Evolutionary conservation across 2,888 invertebrate genomes (phyloP), one percentile per base, ranked within the genome.

Genomic region (Drosophila ustulata): DNA sequence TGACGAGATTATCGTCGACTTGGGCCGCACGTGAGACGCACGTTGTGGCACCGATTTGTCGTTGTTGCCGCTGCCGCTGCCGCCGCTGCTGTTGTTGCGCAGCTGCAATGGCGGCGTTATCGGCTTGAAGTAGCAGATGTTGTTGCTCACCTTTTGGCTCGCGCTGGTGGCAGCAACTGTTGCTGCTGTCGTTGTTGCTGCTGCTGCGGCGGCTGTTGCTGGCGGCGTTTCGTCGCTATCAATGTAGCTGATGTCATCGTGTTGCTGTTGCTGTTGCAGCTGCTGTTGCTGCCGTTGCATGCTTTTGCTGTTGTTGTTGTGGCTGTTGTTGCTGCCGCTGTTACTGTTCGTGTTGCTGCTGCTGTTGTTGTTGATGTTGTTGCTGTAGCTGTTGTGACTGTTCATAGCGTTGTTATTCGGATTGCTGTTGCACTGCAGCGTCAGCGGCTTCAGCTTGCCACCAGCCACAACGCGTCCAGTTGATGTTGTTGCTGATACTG

Each of bases 181-280:
- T 1, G 59, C 25, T 59, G 64, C 52, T 58, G 66, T 51, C 43
- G 70, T 28, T 5, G 72, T 34, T 34, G 34, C 11, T 6, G 61
- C 6, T 25, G 32, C 39, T 39, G 39, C 13, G 8, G 5, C 18
- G 4, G 56, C 26, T 59, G 66, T 55, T 61, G 66, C 53, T 46
- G 70, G 37, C 8, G 72, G 67, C 30, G 77, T 70, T 34, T 91
- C 91, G 61, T 91, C 91, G 63, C 91, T 91, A 63, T 91, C 91
- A 58, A 91, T 91, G 63, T 89, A 91, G 69, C 77, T 91, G 23
- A 91, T 90, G 64, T 92, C 92, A 74, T 92, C 91, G 56, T 90
- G 89, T 49, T 90, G 88, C 45, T 71, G 70, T 43, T 77, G 67
- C 51, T 77, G 53, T 34, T 69, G 67, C 49, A 75, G 73, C 28